phyloP scores from a whole-genome alignment of 2,888 invertebrate species.

The Trissonchulus sp. region DNA sequence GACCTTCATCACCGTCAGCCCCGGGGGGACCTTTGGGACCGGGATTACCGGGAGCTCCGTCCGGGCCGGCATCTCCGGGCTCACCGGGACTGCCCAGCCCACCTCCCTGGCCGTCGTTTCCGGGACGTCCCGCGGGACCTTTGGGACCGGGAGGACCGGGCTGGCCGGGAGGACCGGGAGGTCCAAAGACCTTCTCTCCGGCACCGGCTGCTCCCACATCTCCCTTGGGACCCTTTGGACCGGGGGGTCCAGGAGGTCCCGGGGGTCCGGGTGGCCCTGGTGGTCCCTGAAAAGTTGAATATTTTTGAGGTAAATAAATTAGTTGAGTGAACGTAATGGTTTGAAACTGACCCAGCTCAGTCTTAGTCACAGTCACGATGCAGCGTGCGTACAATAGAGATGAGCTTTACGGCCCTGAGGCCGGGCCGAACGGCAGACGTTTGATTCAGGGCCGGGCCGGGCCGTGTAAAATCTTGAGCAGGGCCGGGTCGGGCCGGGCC shows the following conservation, averaged over 20 bases:
- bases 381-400: no score
- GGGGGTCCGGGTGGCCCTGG: no score
- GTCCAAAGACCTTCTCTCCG: slow-evolving; percentile 22
- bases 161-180: slow-evolving; percentile 24
- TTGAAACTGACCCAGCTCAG: no score
- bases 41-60: slow-evolving; percentile 14
- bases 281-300: no score
- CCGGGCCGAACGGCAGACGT: no score
- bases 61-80: slow-evolving; percentile 6
- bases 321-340: no score
- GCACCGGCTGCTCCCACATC: slow-evolving; percentile 31
- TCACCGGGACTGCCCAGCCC: neutral
- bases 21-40: slow-evolving; percentile 8
- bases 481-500: no score
- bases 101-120: slow-evolving; percentile 20
- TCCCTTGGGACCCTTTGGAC: slow-evolving; percentile 27
- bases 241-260: slow-evolving; percentile 30
- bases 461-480: no score
- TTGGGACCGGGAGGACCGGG: slow-evolving; percentile 30
- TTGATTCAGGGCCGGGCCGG: no score
- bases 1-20: slow-evolving; percentile 7
- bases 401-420: no score
- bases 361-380: no score
- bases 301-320: no score
- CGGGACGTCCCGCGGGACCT: slow-evolving; percentile 32